Evolutionary conservation across 2,888 invertebrate species (phyloP).

Genomic region (Lymantria monacha): DNA sequence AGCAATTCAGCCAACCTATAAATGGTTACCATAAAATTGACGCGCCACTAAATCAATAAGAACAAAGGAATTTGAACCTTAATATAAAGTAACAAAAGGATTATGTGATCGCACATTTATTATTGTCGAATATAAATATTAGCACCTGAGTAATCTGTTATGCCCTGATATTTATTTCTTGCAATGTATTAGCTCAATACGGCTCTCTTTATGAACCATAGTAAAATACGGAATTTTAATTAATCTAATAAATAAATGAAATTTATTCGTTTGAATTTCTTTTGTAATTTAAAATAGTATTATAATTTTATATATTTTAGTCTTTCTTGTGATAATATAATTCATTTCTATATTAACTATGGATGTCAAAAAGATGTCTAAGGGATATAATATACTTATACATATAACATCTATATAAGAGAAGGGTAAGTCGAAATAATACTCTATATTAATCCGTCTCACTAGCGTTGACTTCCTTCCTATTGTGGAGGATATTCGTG

Average conservation of each 20-base stretch:
- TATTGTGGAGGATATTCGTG: no score
- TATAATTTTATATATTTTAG: no score
- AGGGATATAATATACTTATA: no score
- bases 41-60: constrained; percentile 17
- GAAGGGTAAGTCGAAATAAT: no score
- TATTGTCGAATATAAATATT: constrained; percentile 32
- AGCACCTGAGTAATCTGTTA: constrained; percentile 43
- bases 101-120: constrained; percentile 4
- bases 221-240: constrained; percentile 19
- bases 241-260: not conserved
- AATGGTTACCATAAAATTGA: constrained; percentile 52
- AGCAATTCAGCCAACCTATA: constrained; percentile 44
- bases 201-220: constrained; percentile 19
- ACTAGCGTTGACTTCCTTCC: no score
- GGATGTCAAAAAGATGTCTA: no score
- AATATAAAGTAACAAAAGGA: not conserved
- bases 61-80: constrained; percentile 17
- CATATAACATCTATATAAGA: no score
- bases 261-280: no score
- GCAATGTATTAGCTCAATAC: constrained; percentile 30
- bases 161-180: constrained; percentile 38
- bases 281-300: no score
- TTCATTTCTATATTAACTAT: no score
- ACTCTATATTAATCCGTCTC: no score
- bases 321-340: no score